A percentile compares a stretch with the other conserved stretches of the same genome.
These are phyloP conservation scores for Eurystomus gularis DNA, from an alignment of 2,113 vertebrate species.

Conservation along the genomic window DNA sequence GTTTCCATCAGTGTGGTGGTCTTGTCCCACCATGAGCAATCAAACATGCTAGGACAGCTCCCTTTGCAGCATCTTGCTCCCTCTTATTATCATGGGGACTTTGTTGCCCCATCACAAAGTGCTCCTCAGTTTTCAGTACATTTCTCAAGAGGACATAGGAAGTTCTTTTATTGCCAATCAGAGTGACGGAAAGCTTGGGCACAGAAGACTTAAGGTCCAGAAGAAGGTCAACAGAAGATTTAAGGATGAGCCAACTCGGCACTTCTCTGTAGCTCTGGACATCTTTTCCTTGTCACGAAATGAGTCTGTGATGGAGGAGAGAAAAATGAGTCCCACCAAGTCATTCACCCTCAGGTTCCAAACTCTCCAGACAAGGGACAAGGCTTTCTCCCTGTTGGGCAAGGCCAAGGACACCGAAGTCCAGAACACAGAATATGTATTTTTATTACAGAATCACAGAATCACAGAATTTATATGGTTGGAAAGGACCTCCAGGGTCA, in stretches of 20 bases:
- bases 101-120: background rate
- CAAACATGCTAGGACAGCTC: rapidly evolving
- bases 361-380: background rate
- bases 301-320: background rate
- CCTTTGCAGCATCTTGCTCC: background rate
- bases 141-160: background rate
- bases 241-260: background rate
- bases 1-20: background rate
- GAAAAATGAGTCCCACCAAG: background rate
- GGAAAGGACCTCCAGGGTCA: no score
- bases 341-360: background rate
- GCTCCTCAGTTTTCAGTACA: background rate
- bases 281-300: background rate
- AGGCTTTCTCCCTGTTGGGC: background rate
- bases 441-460: no score
- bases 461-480: no score
- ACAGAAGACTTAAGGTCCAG: background rate
- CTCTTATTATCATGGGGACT: background rate
- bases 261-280: background rate
- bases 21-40: background rate
- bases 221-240: no score
- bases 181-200: rapidly evolving
- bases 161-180: background rate
- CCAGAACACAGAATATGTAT: background rate
- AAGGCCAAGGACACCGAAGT: background rate